Base-by-base conservation (phyloP, 2,888 invertebrate genomes). In the Apomyelois bistriatella region DNA sequence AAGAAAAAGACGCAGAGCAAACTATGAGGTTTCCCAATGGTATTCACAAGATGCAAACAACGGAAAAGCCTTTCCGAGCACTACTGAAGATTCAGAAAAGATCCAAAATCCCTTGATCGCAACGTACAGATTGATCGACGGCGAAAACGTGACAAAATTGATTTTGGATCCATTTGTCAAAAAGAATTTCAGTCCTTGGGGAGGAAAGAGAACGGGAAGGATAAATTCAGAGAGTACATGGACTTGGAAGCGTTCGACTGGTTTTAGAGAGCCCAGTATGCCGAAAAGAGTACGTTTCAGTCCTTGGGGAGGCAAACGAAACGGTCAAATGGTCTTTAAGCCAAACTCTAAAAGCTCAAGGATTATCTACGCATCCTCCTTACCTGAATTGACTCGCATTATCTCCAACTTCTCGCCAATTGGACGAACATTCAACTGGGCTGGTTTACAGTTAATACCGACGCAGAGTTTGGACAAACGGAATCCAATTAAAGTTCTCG, bases 301-400 rank as follows among this genome's bases (percentile, higher is more conserved):
- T 48, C 89, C 90, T 0, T 90, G 90, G 90, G 90, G 90, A 1
- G 90, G 90, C 0, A 90, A 90, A 53, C 69, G 90, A 13, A 85
- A 85, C 59, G 85, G 85, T 0, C 84, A 85, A 57, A 76, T 87
- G 73, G 65, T 88, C 17, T 83, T 77, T 63, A 88, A 85, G 49
- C 81, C 84, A 0, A 80, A 80, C 4, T 56, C 64, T 0, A 86
- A 83, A 61, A 74, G 72, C 12, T 74, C 84, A 1, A 85, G 78
- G 58, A 69, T 86, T 0, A 83, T 89, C 37, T 85, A 81, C 65
- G 77, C 85, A 0, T 73, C 85, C 0, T 68, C 81, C 0, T 68
- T 86, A 0, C 88, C 89, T 0, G 86, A 85, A 61, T 54, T 89
- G 30, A 83, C 82, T 5, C 72, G 77, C 8, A 76, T 87, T 30